These are phyloP conservation scores for Helobdella robusta DNA, from an alignment of 2,888 invertebrate genomes.

Conservation along the genomic window DNA sequence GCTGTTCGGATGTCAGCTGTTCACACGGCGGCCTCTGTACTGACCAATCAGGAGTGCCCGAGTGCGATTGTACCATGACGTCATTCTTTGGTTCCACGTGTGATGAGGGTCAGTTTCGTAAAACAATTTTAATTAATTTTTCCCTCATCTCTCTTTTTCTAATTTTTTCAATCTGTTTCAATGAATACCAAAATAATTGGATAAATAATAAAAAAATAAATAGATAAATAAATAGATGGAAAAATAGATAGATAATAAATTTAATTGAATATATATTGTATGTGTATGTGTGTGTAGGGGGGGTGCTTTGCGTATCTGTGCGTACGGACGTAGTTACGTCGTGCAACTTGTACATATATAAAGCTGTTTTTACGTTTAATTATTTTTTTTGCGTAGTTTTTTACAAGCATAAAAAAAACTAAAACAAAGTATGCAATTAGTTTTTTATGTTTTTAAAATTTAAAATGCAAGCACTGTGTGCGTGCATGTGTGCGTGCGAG, in stretches of 20 bases:
- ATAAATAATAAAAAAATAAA: background rate
- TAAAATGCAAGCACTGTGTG: too few species aligned
- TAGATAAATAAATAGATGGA: background rate
- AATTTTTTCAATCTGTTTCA: background rate
- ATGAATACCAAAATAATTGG: background rate
- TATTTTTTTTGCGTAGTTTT: too few species aligned
- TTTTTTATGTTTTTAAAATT: too few species aligned
- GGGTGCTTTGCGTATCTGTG: too few species aligned
- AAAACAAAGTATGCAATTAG: too few species aligned
- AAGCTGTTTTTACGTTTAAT: too few species aligned
- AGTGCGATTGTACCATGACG: constrained; percentile 90
- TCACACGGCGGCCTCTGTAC: constrained; percentile 84
- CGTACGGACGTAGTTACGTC: too few species aligned
- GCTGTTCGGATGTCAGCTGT: constrained; percentile 78
- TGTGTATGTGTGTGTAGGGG: too few species aligned
- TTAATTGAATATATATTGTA: background rate
- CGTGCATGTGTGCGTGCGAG: too few species aligned
- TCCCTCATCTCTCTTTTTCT: background rate
- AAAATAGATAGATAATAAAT: background rate
- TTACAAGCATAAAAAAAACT: too few species aligned
- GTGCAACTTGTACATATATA: too few species aligned
- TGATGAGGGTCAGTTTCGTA: constrained; percentile 64
- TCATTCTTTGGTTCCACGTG: constrained; percentile 87
- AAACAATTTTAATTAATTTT: background rate
- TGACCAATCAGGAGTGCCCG: constrained; percentile 84